Conservation (phyloP, 2,797 vertebrate genomes). For the Huso huso region DNA sequence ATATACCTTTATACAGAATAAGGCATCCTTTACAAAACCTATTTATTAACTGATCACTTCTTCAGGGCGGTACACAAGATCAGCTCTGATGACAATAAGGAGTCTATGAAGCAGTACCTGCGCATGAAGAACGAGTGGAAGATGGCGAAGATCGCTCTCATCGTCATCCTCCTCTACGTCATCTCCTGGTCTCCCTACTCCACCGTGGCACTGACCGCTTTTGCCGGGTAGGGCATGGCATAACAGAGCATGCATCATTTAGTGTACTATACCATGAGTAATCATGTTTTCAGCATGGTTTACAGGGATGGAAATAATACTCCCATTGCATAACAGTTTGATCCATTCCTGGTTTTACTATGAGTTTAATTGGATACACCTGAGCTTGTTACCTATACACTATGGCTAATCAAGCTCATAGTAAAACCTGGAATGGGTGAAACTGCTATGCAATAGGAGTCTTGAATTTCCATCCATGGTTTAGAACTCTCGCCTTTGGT, state of each 20-base stretch:
- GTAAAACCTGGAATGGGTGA: neutral
- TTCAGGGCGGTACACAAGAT: slow-evolving; percentile 62
- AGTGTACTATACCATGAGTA: too few species aligned
- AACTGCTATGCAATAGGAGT: neutral
- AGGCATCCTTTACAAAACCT: neutral
- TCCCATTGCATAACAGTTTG: too few species aligned
- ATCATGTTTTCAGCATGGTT: too few species aligned
- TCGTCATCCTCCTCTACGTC: slow-evolving; percentile 64
- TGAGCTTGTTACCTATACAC: too few species aligned
- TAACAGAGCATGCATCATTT: neutral
- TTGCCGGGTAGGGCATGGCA: slow-evolving; percentile 62
- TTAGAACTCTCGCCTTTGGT: slow-evolving; percentile 14
- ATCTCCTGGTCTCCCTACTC: slow-evolving; percentile 77
- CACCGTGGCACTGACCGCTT: slow-evolving; percentile 63
- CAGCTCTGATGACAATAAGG: slow-evolving; percentile 45
- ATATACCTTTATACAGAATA: neutral
- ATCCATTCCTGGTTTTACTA: too few species aligned
- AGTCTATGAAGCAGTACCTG: slow-evolving; percentile 51
- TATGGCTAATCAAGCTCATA: too few species aligned
- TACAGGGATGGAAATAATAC: too few species aligned
- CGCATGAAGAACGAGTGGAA: slow-evolving; percentile 71
- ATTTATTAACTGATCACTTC: slow-evolving; percentile 7
- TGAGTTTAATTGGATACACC: too few species aligned
- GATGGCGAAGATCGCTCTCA: slow-evolving; percentile 68
- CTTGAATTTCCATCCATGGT: neutral